Conservation (phyloP, 2,888 invertebrate genomes). For the Harpagoxenus sublaevis region DNA sequence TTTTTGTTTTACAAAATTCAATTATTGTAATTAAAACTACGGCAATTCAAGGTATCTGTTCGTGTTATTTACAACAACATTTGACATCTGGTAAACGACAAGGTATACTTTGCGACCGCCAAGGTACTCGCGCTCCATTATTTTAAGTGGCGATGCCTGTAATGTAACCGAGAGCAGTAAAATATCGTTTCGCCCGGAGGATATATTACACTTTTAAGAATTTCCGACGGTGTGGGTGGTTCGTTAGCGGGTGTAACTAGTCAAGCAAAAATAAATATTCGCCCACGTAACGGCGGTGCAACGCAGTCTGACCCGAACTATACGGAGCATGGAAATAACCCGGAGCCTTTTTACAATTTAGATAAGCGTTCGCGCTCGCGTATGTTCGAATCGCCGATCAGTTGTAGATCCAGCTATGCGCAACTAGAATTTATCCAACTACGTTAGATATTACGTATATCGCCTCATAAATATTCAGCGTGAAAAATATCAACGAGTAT, state of each 20-base stretch:
- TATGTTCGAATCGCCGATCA: slow-evolving; percentile 39
- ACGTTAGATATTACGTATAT: slow-evolving; percentile 22
- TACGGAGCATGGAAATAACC: slow-evolving; percentile 32
- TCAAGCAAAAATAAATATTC: slow-evolving; percentile 59
- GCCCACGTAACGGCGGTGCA: slow-evolving; percentile 36
- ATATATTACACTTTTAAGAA: slow-evolving; percentile 53
- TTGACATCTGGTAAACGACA: background rate
- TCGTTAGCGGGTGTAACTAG: slow-evolving; percentile 55
- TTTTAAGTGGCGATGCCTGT: slow-evolving; percentile 37
- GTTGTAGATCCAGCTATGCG: background rate
- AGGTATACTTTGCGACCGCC: slow-evolving; percentile 12
- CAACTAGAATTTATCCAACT: slow-evolving; percentile 10
- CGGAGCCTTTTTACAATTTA: slow-evolving; percentile 45
- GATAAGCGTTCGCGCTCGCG: slow-evolving; percentile 22
- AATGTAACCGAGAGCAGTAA: slow-evolving; percentile 45
- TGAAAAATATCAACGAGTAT: background rate
- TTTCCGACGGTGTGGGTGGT: slow-evolving; percentile 49
- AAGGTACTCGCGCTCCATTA: slow-evolving; percentile 21
- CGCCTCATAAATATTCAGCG: slow-evolving; percentile 22
- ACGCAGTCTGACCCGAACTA: slow-evolving; percentile 11
- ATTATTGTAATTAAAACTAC: background rate
- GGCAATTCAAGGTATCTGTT: background rate
- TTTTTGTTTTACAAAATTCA: background rate
- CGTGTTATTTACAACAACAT: slow-evolving; percentile 9
- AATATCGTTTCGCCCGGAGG: slow-evolving; percentile 50